Evolutionary conservation across 1,140 invertebrate species (phyloP), one percentile per base, ranked within the genome.

Genomic region (Coenobita brevimanus): DNA sequence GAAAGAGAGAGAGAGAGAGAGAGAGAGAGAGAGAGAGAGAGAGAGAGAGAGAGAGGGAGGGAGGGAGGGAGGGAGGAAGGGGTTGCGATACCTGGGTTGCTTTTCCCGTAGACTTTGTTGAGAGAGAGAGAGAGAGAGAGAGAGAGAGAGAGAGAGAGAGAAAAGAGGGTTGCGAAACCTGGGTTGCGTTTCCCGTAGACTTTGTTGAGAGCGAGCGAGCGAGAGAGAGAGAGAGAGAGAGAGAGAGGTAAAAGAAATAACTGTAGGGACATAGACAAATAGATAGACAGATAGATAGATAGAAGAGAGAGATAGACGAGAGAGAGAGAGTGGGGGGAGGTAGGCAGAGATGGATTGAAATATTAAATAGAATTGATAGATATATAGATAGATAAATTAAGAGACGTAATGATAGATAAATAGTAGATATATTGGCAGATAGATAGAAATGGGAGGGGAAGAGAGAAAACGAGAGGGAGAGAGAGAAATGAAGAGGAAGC

Each of bases 91-190:
- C 10, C 15, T 1, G n/a, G 10, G 27, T n/a, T n/a, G n/a, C n/a
- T n/a, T n/a, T n/a, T n/a, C n/a, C n/a, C n/a, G n/a, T n/a, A n/a
- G n/a, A n/a, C n/a, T 10, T 30, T 24, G 24, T 67, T 4, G 1
- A 67, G n/a, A 67, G 62, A 67, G 62, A 3, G 2, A 67, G 62
- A 67, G 62, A 67, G 62, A 67, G 62, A 67, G 62, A 67, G 62
- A 67, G 62, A 71, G 67, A 71, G 67, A 71, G 67, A 71, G 67
- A 71, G 67, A 71, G 67, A 71, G 67, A 71, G 67, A 71, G 67
- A 71, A 38, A 71, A 38, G 41, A 38, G 41, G 67, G 41, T 4
- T 38, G 67, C 30, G 64, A 69, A 17, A 30, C n/a, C n/a, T n/a
- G n/a, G n/a, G n/a, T n/a, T n/a, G n/a, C n/a, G n/a, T n/a, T n/a